These are phyloP conservation scores for Phaethornis superciliosus DNA, from an alignment of 2,113 vertebrate genomes.

Conservation along the genomic window DNA sequence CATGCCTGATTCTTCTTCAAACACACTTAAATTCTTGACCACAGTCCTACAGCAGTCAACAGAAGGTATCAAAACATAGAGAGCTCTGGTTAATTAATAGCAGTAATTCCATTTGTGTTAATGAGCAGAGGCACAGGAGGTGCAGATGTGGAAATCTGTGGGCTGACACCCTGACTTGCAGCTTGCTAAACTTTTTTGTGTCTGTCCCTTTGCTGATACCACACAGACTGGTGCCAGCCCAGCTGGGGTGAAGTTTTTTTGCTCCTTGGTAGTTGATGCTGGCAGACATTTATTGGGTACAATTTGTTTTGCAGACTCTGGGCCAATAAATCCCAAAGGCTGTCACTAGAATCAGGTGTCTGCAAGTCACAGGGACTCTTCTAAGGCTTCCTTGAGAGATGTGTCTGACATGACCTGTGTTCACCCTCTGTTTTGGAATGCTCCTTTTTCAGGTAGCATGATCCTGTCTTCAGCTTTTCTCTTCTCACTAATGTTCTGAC, in stretches of 20 bases:
- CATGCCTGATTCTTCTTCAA: accelerated
- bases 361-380: background rate
- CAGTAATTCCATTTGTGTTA: background rate
- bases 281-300: background rate
- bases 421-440: background rate
- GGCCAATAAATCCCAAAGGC: background rate
- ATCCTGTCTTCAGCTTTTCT: background rate
- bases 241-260: background rate
- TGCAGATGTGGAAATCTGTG: background rate
- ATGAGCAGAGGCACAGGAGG: accelerated
- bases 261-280: background rate
- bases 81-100: background rate
- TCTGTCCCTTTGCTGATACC: background rate
- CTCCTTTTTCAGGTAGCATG: background rate
- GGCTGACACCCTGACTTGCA: background rate
- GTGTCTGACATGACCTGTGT: accelerated
- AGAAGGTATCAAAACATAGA: background rate
- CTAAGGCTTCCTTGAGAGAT: background rate
- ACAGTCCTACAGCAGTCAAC: accelerated
- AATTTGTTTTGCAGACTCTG: background rate
- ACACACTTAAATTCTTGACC: accelerated
- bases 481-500: background rate
- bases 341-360: accelerated
- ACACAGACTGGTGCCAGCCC: background rate
- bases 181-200: accelerated